Conservation (phyloP, 30 jellyfish, hydroid and myxozoan genomes). For the Aurelia sp. region DNA sequence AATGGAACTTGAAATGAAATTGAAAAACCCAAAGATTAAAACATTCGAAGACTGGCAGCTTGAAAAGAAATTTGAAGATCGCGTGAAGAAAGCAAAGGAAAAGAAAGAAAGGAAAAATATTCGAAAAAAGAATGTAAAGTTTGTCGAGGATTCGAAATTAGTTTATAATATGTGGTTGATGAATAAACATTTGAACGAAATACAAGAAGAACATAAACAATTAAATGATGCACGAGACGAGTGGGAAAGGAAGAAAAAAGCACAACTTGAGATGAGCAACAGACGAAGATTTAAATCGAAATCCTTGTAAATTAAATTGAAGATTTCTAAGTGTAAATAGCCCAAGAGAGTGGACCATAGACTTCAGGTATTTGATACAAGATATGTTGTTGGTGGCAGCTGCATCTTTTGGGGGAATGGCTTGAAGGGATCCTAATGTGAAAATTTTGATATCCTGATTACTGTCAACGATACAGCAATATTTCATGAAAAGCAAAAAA, state of each 20-base stretch:
- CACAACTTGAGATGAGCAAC: background rate
- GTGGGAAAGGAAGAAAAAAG: constrained; percentile 51
- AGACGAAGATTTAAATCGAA: constrained; percentile 12
- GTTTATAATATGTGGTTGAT: constrained; percentile 66
- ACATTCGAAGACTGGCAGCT: constrained; percentile 81
- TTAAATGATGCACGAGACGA: constrained; percentile 20
- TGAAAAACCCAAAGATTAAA: constrained; percentile 41
- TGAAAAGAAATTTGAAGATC: constrained; percentile 53
- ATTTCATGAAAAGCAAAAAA: too few relatives aligned
- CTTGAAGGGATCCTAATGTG: too few relatives aligned
- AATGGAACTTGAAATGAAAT: constrained; percentile 12
- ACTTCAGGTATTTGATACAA: too few relatives aligned
- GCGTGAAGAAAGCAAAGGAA: constrained; percentile 36
- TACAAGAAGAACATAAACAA: constrained; percentile 53
- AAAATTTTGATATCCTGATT: too few relatives aligned
- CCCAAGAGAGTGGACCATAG: too few relatives aligned
- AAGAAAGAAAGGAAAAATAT: constrained; percentile 17
- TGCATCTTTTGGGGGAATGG: too few relatives aligned
- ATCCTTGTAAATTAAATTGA: background rate
- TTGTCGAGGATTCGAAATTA: constrained; percentile 58
- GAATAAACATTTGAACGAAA: constrained; percentile 56
- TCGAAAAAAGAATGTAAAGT: constrained; percentile 16
- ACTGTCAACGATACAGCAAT: too few relatives aligned
- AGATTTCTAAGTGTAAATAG: too few relatives aligned
- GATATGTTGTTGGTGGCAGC: too few relatives aligned